phyloP scores from a whole-genome alignment of 53 echinoderm and acorn worm genomes.

The Pentamera pediparva region DNA sequence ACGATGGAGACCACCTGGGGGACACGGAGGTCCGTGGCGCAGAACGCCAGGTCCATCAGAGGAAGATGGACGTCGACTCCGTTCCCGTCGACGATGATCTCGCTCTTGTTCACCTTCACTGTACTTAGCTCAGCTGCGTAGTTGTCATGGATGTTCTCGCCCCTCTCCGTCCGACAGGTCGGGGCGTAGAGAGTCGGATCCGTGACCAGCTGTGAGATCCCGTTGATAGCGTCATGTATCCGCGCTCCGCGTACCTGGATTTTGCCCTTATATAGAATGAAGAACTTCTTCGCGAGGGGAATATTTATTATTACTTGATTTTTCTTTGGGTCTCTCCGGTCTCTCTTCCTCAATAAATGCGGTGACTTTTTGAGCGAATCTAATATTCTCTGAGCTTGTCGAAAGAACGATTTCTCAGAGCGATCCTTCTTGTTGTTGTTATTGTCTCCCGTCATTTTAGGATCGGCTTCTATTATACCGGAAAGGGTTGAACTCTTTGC shows the following conservation, averaged over 20 bases:
- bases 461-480: too few species aligned
- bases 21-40: conserved; percentile 20
- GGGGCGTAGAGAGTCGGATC: conserved; percentile 24
- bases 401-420: neutral
- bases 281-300: neutral
- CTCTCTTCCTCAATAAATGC: conserved; percentile 12
- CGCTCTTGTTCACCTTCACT: conserved; percentile 5
- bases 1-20: conserved; percentile 29
- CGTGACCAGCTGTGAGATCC: conserved; percentile 2
- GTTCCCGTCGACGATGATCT: neutral
- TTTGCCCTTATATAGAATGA: conserved; percentile 22
- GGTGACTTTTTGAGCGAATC: conserved; percentile 27
- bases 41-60: conserved; percentile 22
- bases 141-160: conserved; percentile 27
- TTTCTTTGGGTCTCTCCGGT: neutral
- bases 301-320: neutral
- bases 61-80: conserved; percentile 7
- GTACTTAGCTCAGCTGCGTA: conserved; percentile 21
- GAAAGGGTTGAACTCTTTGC: too few species aligned
- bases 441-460: conserved; percentile 10
- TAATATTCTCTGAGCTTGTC: conserved; percentile 23
- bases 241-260: conserved; percentile 17
- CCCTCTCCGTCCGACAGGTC: conserved; percentile 18
- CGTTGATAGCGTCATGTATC: conserved; percentile 25
- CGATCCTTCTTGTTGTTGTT: neutral